Evolutionary conservation across 2,113 vertebrate species (phyloP), one percentile per base, ranked within the genome.

Genomic region (Muntiacus muntjak): DNA sequence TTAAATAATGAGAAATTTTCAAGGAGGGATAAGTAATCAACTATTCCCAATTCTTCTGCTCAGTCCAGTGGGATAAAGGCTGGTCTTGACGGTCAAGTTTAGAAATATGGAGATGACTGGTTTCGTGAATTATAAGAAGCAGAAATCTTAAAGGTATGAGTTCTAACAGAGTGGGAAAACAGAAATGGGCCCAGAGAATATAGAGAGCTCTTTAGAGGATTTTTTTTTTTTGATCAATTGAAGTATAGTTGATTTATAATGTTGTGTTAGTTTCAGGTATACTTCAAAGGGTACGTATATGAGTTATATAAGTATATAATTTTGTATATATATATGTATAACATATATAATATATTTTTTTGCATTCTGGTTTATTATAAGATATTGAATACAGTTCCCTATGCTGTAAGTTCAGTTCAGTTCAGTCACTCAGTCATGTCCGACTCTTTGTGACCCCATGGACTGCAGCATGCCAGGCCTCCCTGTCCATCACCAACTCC

Each of bases 21-120:
- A 85, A 84, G 64, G n/a, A 47, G 25, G 7, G 54, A 50, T 1
- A 0, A 36, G 11, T 60, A 10, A 40, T 52, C 43, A 25, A 3
- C 33, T 36, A 1, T 43, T 7, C 1, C 40, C 1, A 7, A 6
- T 7, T 16, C 43, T n/a, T 25, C n/a, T 60, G 19, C 10, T 54
- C 15, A 3, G 55, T 40, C 19, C 15, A 2, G 5, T 1, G 10
- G 23, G 25, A 16, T 45, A 17, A 40, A 58, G 7, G 16, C 13
- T 47, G 40, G 28, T 43, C 30, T 8, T 12, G 21, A 64, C 50
- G 12, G 7, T 16, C 26, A 43, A 19, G 45, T 9, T 71, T 23
- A 67, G 50, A 30, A 52, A 0, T 40, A 36, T 7, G 36, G 2
- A 55, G 45, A 3, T 28, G 12, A n/a, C 23, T 87, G 4, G 15